phyloP scores from a whole-genome alignment of 1,140 invertebrate genomes.

The Sarcophaga peregrina region DNA sequence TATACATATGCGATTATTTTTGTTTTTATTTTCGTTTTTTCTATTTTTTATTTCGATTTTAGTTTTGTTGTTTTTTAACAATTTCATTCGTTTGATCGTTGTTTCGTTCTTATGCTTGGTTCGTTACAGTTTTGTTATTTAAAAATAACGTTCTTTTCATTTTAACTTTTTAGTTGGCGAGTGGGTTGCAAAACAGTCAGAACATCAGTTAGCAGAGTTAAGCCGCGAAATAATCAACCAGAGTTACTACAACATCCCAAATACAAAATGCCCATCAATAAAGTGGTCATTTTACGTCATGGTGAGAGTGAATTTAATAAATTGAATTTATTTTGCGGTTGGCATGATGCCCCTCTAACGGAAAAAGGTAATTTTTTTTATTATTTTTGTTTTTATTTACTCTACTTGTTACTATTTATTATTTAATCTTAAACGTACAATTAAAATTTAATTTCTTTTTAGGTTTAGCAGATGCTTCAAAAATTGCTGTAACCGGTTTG shows the following conservation, averaged over 20 bases:
- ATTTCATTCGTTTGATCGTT: background rate
- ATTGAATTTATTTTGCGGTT: conserved; percentile 79
- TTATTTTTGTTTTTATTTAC: no score
- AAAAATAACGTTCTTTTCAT: conserved; percentile 35
- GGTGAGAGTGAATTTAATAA: conserved; percentile 83
- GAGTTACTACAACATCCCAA: background rate
- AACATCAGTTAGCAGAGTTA: background rate
- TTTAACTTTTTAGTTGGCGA: background rate
- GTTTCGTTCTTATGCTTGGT: background rate
- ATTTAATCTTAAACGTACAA: background rate
- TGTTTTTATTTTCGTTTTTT: background rate
- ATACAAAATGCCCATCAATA: conserved; percentile 51
- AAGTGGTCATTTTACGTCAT: conserved; percentile 76
- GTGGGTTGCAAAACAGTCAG: conserved; percentile 13
- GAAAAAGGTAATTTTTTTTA: conserved; percentile 68
- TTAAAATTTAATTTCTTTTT: background rate
- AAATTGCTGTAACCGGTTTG: conserved; percentile 75
- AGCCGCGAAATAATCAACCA: background rate
- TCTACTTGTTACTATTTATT: background rate
- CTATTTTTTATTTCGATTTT: background rate
- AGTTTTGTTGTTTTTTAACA: background rate
- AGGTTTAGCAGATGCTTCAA: conserved; percentile 77
- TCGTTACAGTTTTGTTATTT: background rate
- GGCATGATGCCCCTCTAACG: conserved; percentile 74
- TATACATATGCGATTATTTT: background rate